phyloP scores from a whole-genome alignment of 2,797 vertebrate species.

The Macropodus opercularis region DNA sequence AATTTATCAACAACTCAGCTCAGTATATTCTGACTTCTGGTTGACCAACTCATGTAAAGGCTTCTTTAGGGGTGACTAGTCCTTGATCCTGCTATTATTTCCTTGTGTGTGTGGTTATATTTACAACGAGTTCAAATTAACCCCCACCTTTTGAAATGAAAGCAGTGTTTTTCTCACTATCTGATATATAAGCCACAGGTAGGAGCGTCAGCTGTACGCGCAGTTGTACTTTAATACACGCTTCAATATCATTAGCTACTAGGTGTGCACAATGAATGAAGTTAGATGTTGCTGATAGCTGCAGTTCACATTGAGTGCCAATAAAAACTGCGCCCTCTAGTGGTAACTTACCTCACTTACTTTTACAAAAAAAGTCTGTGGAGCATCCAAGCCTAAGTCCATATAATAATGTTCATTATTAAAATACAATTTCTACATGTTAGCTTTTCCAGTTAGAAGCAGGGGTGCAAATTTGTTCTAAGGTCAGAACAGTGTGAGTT shows the following conservation, averaged over 20 bases:
- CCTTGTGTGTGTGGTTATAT: not conserved
- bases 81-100: not conserved
- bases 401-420: too few species aligned
- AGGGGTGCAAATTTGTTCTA: too few species aligned
- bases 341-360: too few species aligned
- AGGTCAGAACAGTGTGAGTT: too few species aligned
- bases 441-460: too few species aligned
- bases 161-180: not conserved
- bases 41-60: not conserved
- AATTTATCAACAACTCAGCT: conserved; percentile 2
- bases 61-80: too few species aligned
- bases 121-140: not conserved
- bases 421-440: too few species aligned
- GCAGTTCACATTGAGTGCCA: conserved; percentile 1
- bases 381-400: too few species aligned
- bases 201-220: not conserved
- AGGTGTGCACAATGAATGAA: conserved; percentile 23
- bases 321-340: conserved; percentile 40
- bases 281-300: conserved; percentile 12
- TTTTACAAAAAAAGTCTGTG: too few species aligned
- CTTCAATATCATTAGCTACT: conserved; percentile 1
- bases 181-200: not conserved
- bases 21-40: not conserved
- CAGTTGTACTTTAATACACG: not conserved
- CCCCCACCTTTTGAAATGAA: not conserved